Base-by-base conservation (phyloP, 2,888 invertebrate genomes). In the Tyria jacobaeae region DNA sequence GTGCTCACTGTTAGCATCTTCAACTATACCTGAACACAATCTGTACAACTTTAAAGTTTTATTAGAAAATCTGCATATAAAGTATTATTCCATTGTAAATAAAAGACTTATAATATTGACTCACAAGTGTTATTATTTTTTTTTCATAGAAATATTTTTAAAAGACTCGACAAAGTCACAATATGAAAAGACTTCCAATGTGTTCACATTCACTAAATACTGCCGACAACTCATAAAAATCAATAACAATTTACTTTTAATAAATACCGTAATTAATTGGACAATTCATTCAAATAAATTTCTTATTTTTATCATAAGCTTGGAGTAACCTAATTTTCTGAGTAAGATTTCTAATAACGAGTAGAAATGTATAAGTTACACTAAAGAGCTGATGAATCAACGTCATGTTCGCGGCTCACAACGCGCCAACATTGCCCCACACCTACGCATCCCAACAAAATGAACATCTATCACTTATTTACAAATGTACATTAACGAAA, bases 111-210 rank as follows among this genome's bases (percentile, higher is more conserved):
- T 73, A 44, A 44, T 44, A 75, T 86, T 84, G 84, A 89, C 85
- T 91, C 89, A 91, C 89, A 88, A 89, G 83, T 89, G 89, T 90
- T 87, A 88, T 91, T 77, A 70, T 73, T 91, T 87, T 88, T 84
- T 88, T 90, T 92, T 90, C 89, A 92, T 92, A 92, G 89, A 92
- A 93, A 93, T 93, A 92, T 88, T 92, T 91, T 90, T 90, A 90
- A 90, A 91, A 92, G 91, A 92, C 89, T 89, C 87, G 87, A 91
- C 89, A 90, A 87, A 89, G 89, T 92, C 92, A 89, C 90, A 91
- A 89, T 91, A 92, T 89, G 90, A 90, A 92, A 91, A 90, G 88
- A 91, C 83, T 88, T 86, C 81, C 82, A 81, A 87, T 87, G 84
- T 85, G 83, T 89, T 89, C 88, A 89, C 88, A 87, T 90, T 86